Evolutionary conservation across 1,140 invertebrate genomes (phyloP), one percentile per base, ranked within the genome.

Genomic region (Brachionus calyciflorus): DNA sequence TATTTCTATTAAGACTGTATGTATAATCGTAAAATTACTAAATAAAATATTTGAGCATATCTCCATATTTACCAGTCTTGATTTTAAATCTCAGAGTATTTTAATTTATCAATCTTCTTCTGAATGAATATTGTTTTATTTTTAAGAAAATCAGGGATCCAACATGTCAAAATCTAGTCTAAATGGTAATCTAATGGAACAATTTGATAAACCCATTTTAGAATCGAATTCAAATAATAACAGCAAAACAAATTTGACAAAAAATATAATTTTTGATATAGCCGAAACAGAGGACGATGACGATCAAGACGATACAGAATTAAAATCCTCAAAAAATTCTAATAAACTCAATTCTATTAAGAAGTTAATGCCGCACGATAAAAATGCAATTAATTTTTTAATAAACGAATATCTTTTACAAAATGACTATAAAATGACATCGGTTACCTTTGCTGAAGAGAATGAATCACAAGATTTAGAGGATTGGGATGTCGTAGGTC

Each of bases 381-480:
- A 90, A 82, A 87, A 91, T 84, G 91, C 91, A 33, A 82, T 94
- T 0, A 94, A 94, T 85, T 94, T 92, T 84, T 86, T 94, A 6
- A 89, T 94, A 49, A 93, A 94, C 84, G 92, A 94, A 84, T 94
- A 93, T 84, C 83, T 94, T 14, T 82, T 94, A 37, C 83, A 89
- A 9, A 88, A 91, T 82, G 90, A 90, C 57, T 93, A 93, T 82
- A 93, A 93, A 86, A 84, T 94, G 14, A 93, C 92, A 5, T 92
- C 92, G 0, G 93, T 94, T 44, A 94, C 93, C 26, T 94, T 94
- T 86, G 90, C 91, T 53, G 93, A 94, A 87, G 92, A 94, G 87
- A 93, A 93, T 88, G 91, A 91, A 81, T 88, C 92, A 82, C 79
- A 91, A 89, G 92, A 94, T 87, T 93, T 94, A 88, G 93, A 94